A percentile compares a stretch with the other conserved stretches of the same genome.
phyloP scores from a whole-genome alignment of 2,113 vertebrate species.

The Gadus chalcogrammus region DNA sequence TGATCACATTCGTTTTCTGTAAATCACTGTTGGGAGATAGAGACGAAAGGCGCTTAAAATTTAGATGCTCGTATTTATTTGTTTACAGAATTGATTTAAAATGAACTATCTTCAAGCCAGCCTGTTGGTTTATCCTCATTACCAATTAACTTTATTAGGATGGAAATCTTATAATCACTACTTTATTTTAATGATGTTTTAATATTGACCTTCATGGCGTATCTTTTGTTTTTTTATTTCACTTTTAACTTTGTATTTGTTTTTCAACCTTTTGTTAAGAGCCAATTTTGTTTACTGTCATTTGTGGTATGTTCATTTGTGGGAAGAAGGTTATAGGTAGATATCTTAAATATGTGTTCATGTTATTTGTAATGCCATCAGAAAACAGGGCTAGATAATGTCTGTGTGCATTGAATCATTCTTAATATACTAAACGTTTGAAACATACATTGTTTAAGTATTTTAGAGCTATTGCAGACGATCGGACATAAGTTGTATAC shows the following conservation, averaged over 20 bases:
- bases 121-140: not conserved
- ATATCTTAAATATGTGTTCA: conserved; percentile 26
- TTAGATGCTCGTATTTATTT: conserved; percentile 10
- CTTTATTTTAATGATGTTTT: conserved; percentile 61
- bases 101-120: conserved; percentile 5
- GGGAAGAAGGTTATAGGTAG: not conserved
- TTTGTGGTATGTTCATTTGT: conserved; percentile 42
- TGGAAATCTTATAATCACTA: conserved; percentile 48
- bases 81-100: conserved; percentile 62
- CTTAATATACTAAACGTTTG: conserved; percentile 23
- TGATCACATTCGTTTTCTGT: not conserved
- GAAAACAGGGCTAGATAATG: conserved; percentile 52
- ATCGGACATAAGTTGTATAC: conserved; percentile 24
- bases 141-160: conserved; percentile 33
- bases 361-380: conserved; percentile 53
- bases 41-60: not conserved
- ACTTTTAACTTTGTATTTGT: not conserved
- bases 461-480: conserved; percentile 41
- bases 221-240: conserved; percentile 1
- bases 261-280: conserved; percentile 32
- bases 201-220: conserved; percentile 49
- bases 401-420: not conserved
- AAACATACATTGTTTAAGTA: conserved; percentile 37
- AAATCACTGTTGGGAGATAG: not conserved
- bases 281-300: conserved; percentile 32